Evolutionary conservation across 2,888 invertebrate genomes (phyloP), one percentile per base, ranked within the genome.

Genomic region (Polydesmus complanatus): DNA sequence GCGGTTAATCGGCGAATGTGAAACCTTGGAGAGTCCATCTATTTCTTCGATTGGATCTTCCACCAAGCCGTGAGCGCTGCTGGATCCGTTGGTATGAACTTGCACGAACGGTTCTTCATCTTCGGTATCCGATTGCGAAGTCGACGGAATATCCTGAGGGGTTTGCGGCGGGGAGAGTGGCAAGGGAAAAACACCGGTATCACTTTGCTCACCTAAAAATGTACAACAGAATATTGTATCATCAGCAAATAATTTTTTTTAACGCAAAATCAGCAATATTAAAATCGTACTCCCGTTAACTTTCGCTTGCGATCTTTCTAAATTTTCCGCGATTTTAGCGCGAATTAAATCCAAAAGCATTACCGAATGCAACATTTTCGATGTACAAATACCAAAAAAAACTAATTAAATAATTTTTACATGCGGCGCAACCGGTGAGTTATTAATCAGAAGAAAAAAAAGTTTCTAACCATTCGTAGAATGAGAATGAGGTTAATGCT

Each of bases 311-410:
- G n/a, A n/a, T n/a, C n/a, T n/a, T n/a, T n/a, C 37, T 8, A 37
- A 37, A 37, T 37, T 37, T 37, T 37, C 37, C 5, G 37, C 37
- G 14, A 37, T 37, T 37, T 37, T 37, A 14, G 5, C 8, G n/a
- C 52, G 54, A 8, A 54, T 8, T 5, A 21, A 11, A 21, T 54
- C 54, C 54, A 54, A n/a, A 11, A 54, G 23, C 5, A 54, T 14
- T 11, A 21, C 54, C 54, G 54, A 54, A 54, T 54, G 54, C 11
- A 54, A n/a, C 54, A 54, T 54, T 25, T 26, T 51, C 3, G 19
- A 51, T 14, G 19, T 51, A 21, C 5, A 51, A 3, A 51, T 14
- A 22, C 5, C 5, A 37, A 37, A 37, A 37, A 37, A 14, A 37
- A 37, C 14, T 37, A n/a, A n/a, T n/a, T n/a, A n/a, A n/a, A n/a